phyloP scores from a whole-genome alignment of 2,113 vertebrate genomes.

The Sphaerodactylus townsendi region DNA sequence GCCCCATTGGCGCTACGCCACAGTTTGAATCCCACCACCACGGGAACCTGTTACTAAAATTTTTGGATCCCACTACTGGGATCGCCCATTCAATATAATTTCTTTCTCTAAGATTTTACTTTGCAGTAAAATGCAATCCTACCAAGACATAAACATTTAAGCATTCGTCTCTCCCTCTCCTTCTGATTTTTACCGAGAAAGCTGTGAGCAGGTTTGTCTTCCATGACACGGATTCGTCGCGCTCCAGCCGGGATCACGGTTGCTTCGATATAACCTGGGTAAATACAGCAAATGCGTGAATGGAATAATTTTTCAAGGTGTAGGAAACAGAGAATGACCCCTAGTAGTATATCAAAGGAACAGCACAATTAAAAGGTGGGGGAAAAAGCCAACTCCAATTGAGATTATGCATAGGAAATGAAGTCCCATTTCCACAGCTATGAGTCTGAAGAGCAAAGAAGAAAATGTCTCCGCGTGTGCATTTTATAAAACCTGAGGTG shows the following conservation, averaged over 20 bases:
- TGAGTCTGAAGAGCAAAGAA: not conserved
- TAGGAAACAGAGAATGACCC: not conserved
- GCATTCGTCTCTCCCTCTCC: too few species aligned
- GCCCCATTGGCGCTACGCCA: too few species aligned
- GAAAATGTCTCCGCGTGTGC: not conserved
- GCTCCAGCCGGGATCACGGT: conserved; percentile 92
- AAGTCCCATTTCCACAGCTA: conserved; percentile 23
- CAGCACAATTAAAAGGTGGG: not conserved
- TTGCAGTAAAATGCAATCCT: too few species aligned
- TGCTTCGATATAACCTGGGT: conserved; percentile 93
- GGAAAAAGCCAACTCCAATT: not conserved
- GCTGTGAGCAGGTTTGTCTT: conserved; percentile 95
- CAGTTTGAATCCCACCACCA: too few species aligned
- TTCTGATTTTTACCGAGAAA: conserved; percentile 88
- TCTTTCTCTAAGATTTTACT: not conserved
- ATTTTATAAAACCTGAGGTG: not conserved
- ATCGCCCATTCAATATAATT: not conserved
- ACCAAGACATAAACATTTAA: too few species aligned
- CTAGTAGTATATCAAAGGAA: not conserved
- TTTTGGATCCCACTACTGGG: too few species aligned
- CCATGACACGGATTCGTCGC: conserved; percentile 91
- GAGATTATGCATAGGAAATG: conserved; percentile 25
- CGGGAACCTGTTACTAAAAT: too few species aligned
- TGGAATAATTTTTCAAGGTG: not conserved
- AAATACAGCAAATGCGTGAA: conserved; percentile 35